Percentiles rank a stretch among this genome's conserved stretches.
Conservation (phyloP, 2,797 vertebrate species). For the Cygnus olor region DNA sequence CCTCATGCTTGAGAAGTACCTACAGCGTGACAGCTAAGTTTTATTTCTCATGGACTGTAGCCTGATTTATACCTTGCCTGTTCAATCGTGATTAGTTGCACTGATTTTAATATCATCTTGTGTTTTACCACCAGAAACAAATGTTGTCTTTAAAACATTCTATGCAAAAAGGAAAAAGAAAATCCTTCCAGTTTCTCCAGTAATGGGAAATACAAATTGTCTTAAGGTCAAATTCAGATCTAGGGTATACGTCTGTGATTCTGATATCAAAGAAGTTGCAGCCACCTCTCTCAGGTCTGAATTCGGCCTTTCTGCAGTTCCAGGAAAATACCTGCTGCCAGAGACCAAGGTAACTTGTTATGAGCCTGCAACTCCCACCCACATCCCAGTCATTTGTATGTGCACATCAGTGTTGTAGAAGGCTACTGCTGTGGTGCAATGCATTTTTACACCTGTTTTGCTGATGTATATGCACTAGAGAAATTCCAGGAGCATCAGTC, state of each 20-base stretch:
- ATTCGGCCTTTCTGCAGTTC: neutral
- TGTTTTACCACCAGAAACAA: neutral
- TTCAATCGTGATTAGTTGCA: neutral
- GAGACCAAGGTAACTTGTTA: rapidly evolving
- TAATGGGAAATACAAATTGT: neutral
- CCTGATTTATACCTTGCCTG: neutral
- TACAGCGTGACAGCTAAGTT: neutral
- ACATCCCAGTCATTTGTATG: neutral
- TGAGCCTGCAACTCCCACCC: neutral
- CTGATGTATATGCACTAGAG: neutral
- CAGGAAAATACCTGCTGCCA: neutral
- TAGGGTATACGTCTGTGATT: neutral
- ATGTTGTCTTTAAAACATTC: neutral
- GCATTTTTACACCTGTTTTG: neutral
- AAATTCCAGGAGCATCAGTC: neutral
- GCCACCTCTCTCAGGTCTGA: neutral
- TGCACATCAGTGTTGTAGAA: neutral
- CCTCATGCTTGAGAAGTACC: slow-evolving; percentile 2
- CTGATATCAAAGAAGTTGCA: neutral
- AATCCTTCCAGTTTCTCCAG: neutral
- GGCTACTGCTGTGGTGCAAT: neutral
- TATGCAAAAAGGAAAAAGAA: rapidly evolving
- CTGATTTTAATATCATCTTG: neutral
- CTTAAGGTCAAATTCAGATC: neutral
- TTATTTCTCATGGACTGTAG: neutral